Conservation (phyloP, 1,140 invertebrate species). For the Cheumatopsyche charites region DNA sequence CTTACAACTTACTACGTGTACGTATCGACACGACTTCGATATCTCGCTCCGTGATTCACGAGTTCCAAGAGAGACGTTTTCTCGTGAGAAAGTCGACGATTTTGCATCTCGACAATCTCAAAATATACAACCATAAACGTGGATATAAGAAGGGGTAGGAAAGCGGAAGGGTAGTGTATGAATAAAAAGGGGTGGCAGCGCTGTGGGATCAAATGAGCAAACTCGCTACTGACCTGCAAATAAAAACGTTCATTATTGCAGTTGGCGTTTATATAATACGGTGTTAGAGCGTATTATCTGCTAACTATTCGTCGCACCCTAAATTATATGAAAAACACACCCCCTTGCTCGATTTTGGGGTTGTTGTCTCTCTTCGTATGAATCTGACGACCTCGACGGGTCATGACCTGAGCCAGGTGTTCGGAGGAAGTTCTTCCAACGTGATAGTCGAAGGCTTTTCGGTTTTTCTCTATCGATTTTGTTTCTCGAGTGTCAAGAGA, state of each 20-base stretch:
- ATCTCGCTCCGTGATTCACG: constrained; percentile 4
- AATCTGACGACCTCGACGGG: not conserved
- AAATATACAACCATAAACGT: not conserved
- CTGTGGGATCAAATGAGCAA: constrained; percentile 23
- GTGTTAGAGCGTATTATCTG: constrained; percentile 39
- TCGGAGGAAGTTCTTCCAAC: no score
- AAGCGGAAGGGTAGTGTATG: not conserved
- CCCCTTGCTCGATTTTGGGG: constrained; percentile 15
- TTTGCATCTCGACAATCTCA: no score
- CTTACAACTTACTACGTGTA: not conserved
- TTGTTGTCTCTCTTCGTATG: not conserved
- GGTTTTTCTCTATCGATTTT: no score
- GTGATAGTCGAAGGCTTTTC: no score
- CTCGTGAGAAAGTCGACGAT: not conserved
- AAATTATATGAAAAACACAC: constrained; percentile 19
- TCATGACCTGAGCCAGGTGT: no score
- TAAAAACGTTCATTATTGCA: constrained; percentile 38
- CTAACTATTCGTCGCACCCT: constrained; percentile 31
- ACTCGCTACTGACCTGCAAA: constrained; percentile 33
- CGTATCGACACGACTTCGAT: not conserved
- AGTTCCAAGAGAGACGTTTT: not conserved
- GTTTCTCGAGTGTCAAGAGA: not conserved
- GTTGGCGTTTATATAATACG: constrained; percentile 34
- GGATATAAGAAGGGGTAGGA: not conserved
- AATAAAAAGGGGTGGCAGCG: not conserved